A percentile compares a stretch with the other conserved stretches of the same genome.
Evolutionary conservation across 1,140 invertebrate species (phyloP).

Genomic region (Medauroidea extradentata): DNA sequence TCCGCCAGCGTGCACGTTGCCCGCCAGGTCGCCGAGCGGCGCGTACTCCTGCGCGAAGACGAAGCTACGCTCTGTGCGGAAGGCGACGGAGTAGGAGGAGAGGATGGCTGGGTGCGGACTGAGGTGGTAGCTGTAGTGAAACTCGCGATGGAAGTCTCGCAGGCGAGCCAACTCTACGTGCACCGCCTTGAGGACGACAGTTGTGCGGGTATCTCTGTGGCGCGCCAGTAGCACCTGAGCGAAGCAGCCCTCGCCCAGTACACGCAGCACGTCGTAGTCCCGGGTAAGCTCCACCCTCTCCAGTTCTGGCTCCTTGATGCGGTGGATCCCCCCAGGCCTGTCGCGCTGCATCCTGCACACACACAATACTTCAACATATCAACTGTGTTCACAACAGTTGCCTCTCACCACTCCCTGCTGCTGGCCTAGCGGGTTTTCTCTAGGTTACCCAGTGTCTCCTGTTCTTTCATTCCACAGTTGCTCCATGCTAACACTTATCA

Average conservation of each 20-base stretch:
- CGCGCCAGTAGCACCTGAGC: constrained; percentile 59
- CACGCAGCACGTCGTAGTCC: constrained; percentile 61
- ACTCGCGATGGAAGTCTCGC: constrained; percentile 70
- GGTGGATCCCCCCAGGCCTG: constrained; percentile 35
- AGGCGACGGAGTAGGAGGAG: constrained; percentile 66
- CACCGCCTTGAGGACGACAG: constrained; percentile 62
- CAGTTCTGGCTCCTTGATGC: constrained; percentile 52
- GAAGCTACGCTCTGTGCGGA: constrained; percentile 59
- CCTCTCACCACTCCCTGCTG: no score
- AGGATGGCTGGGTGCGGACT: constrained; percentile 66
- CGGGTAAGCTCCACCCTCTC: constrained; percentile 52
- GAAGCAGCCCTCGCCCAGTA: constrained; percentile 64
- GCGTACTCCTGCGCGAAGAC: constrained; percentile 67
- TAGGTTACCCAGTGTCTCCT: no score
- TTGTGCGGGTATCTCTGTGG: constrained; percentile 53
- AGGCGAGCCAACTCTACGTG: constrained; percentile 62
- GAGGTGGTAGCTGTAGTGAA: constrained; percentile 69
- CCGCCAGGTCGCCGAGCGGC: constrained; percentile 58
- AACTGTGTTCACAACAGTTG: no score
- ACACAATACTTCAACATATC: no score
- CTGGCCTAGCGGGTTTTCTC: no score
- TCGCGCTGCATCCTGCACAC: constrained; percentile 11
- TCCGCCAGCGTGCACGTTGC: constrained; percentile 57
- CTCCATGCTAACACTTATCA: no score
- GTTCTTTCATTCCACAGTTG: no score